phyloP scores from a whole-genome alignment of 2,113 vertebrate species.

The Perca flavescens region DNA sequence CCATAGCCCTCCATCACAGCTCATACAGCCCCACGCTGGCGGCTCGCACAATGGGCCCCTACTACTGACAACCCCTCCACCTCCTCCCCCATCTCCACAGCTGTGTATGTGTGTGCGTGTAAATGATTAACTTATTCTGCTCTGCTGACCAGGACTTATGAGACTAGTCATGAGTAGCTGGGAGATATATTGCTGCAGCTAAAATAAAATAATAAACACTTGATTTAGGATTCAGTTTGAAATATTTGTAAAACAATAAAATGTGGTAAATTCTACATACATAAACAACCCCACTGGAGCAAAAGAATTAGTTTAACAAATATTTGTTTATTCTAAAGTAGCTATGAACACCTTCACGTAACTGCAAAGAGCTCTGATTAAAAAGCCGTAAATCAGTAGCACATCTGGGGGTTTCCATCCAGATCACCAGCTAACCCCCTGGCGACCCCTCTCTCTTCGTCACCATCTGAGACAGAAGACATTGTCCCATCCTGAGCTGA shows the following conservation, averaged over 20 bases:
- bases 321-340: neutral
- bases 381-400: constrained; percentile 32
- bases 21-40: constrained; percentile 93
- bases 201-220: constrained; percentile 53
- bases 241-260: constrained; percentile 2
- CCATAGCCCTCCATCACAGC: constrained; percentile 95
- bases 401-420: constrained; percentile 67
- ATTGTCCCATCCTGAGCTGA: constrained; percentile 78
- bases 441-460: constrained; percentile 67
- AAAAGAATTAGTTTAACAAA: neutral
- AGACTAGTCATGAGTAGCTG: constrained; percentile 87
- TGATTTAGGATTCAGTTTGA: constrained; percentile 5
- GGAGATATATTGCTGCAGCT: constrained; percentile 88
- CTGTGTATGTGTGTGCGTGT: constrained; percentile 92
- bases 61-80: constrained; percentile 84
- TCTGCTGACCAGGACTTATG: constrained; percentile 94
- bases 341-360: neutral
- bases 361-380: neutral
- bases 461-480: constrained; percentile 72
- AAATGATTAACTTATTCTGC: constrained; percentile 99
- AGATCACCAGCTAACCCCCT: constrained; percentile 69
- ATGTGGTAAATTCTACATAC: neutral
- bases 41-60: constrained; percentile 90
- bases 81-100: constrained; percentile 81
- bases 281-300: neutral